Evolutionary conservation across 2,888 invertebrate genomes (phyloP).

Genomic region (Meteorus colon): DNA sequence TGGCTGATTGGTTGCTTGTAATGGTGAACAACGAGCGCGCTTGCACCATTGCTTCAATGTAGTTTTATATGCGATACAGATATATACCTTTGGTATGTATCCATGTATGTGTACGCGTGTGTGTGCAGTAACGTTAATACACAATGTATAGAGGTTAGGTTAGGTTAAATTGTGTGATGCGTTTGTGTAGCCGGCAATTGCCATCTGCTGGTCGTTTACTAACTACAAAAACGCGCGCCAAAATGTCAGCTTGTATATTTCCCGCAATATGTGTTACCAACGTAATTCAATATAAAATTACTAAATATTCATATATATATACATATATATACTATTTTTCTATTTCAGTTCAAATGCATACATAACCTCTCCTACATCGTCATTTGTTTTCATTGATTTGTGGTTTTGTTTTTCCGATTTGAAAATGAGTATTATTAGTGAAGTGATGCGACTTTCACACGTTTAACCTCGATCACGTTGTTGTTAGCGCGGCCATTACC

Average conservation of each 20-base stretch:
- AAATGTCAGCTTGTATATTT: conserved; percentile 63
- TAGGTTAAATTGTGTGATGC: conserved; percentile 42
- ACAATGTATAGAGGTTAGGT: conserved; percentile 1
- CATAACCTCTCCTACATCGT: conserved; percentile 28
- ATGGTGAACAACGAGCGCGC: conserved; percentile 45
- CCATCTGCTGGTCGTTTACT: conserved; percentile 68
- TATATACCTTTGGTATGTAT: neutral
- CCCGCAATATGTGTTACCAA: conserved; percentile 64
- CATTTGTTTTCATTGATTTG: conserved; percentile 21
- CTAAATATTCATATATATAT: neutral
- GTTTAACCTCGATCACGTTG: neutral
- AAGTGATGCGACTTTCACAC: neutral
- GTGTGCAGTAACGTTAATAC: neutral
- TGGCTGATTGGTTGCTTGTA: conserved; percentile 57
- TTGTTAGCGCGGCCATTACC: neutral
- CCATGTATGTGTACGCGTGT: neutral
- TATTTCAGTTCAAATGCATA: neutral
- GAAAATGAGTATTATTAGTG: neutral
- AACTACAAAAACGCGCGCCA: conserved; percentile 69
- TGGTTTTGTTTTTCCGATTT: neutral
- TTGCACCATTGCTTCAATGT: conserved; percentile 49
- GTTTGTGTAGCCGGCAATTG: conserved; percentile 63
- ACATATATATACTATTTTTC: conserved; percentile 10
- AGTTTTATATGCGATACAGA: neutral
- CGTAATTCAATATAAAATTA: conserved; percentile 37